Base-by-base conservation (phyloP, 2,113 vertebrate genomes). In the Ammospiza nelsoni region DNA sequence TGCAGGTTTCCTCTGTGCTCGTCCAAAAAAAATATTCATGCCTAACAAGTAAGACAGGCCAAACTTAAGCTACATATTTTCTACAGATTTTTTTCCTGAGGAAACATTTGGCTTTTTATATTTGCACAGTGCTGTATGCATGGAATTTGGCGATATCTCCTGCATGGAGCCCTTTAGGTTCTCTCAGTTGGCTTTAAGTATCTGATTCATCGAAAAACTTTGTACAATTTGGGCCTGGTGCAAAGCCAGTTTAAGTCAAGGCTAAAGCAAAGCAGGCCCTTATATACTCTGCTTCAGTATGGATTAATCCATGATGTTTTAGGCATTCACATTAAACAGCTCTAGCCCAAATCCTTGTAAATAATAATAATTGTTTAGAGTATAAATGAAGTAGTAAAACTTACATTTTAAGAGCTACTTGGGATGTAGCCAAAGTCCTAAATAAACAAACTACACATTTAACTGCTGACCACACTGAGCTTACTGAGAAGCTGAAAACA, bases 381-480 rank as follows among this genome's bases (percentile, higher is more conserved):
- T 75, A 94, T 48, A 94, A 92, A 92, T 79, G 33, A 80, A 69
- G 71, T 37, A 90, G 37, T 87, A 90, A 96, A 95, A 24, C 61
- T 87, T 44, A 65, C 4, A 48, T 92, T 95, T 95, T 95, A 91
- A 89, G n/a, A 94, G 83, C 37, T 87, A 82, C 14, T n/a, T 78
- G 76, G 52, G 66, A 58, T 28, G 69, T 73, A 87, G 86, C 65
- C 80, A 84, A 89, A 86, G 27, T 41, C 31, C 35, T 74, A 77
- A 88, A 83, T 77, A 90, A 92, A 65, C 57, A 93, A 90, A 43
- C 3, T 69, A 16, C 10, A 73, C 23, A 20, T 82, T 92, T 90
- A 90, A 73, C 62, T 84, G 9, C 62, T 95, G 52, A 43, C 68
- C 37, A 66, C 54, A 54, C 5, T 46, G 57, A 67, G 24, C 61